Evolutionary conservation across 2,797 vertebrate species (phyloP).

Genomic region (Gallinago stenura): DNA sequence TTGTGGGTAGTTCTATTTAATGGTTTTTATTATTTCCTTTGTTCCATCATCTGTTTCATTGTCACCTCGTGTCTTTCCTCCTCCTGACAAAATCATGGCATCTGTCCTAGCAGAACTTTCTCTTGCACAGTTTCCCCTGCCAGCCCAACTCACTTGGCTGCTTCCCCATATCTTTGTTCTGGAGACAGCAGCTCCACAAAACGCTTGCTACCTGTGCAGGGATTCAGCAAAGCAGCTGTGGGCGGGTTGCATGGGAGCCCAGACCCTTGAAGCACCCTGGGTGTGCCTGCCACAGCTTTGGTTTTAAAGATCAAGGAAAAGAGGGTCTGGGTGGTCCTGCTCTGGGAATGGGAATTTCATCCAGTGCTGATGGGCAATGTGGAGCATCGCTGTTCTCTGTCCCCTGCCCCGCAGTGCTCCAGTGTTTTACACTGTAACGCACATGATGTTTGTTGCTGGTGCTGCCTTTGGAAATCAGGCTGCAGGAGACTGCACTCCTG

Average conservation of each 20-base stretch:
- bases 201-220: accelerated
- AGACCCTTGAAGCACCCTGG: background rate
- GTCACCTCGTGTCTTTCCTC: background rate
- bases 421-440: background rate
- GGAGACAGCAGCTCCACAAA: background rate
- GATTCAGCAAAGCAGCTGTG: background rate
- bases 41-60: background rate
- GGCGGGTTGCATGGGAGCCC: background rate
- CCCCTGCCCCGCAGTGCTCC: background rate
- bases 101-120: background rate
- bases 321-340: background rate
- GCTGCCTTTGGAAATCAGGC: background rate
- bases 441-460: accelerated
- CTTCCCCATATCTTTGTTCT: accelerated
- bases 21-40: background rate
- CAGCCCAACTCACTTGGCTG: accelerated
- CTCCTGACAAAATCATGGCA: accelerated
- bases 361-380: accelerated
- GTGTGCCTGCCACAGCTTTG: background rate
- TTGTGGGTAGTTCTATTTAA: background rate
- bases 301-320: background rate
- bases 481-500: accelerated
- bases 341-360: background rate
- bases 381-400: accelerated
- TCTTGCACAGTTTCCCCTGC: background rate